Evolutionary conservation across 2,888 invertebrate genomes (phyloP), one percentile per base, ranked within the genome.

Genomic region (Drosophila neonasuta): DNA sequence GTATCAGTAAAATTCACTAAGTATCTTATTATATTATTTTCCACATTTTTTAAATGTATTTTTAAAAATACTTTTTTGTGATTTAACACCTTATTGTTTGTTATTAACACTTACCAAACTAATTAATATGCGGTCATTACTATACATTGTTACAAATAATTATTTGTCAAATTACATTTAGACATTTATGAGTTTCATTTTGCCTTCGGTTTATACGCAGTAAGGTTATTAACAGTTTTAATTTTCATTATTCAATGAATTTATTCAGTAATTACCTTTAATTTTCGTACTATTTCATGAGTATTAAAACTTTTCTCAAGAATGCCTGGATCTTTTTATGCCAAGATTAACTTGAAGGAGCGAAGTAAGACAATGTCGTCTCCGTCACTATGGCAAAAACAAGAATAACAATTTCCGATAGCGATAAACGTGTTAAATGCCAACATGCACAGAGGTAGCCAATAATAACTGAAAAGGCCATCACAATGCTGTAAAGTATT

Each of bases 381-480:
- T 36, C 42, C 49, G 13, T 34, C 42, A 13, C 51, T 32, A 15
- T 20, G 30, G 52, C 48, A 24, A 61, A 59, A 52, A 59, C 34
- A 29, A 56, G 41, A 54, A 54, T 58, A 62, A 51, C 67, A 74
- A 74, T 65, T 65, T 61, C 48, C 55, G 78, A 74, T 68, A 60
- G 78, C 66, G 79, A 77, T 79, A 84, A 84, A 86, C 74, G 68
- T 64, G 78, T 68, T 68, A 61, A 63, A 77, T 82, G 52, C 86
- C 80, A 71, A 74, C 87, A 83, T 87, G 86, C 64, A 68, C 86
- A 67, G 70, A 70, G 72, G 80, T 86, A 73, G 74, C 82, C 82
- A 82, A 87, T 87, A 82, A 82, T 82, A 87, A 82, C 84, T 82
- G 80, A 72, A 70, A 86, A 70, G 71, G 80, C 69, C 72, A 74